Evolutionary conservation across 1,140 invertebrate species (phyloP).

Genomic region (Chlorops oryzae): DNA sequence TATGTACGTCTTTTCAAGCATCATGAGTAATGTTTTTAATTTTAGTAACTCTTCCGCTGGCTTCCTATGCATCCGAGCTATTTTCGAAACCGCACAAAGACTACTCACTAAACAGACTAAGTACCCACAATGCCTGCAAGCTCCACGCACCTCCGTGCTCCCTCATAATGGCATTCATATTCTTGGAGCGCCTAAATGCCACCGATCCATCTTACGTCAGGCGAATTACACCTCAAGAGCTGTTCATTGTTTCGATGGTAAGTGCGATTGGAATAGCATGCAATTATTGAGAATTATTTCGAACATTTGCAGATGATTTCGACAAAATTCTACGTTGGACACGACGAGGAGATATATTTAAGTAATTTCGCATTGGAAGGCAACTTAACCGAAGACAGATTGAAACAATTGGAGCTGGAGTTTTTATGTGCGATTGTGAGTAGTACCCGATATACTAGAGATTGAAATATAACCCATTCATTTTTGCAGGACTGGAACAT

Average conservation of each 20-base stretch:
- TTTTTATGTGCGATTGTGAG: conserved; percentile 87
- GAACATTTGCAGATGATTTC: conserved; percentile 75
- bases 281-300: background rate
- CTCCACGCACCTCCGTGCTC: conserved; percentile 82
- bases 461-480: background rate
- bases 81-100: conserved; percentile 66
- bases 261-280: conserved; percentile 29
- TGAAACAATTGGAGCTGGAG: conserved; percentile 79
- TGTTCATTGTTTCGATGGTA: conserved; percentile 90
- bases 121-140: conserved; percentile 71
- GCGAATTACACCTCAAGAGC: conserved; percentile 73
- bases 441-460: too few relatives aligned
- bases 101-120: conserved; percentile 69
- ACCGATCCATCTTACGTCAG: conserved; percentile 78
- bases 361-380: conserved; percentile 82
- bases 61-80: conserved; percentile 76
- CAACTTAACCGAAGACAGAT: conserved; percentile 63
- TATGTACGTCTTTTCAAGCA: conserved; percentile 59
- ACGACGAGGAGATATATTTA: conserved; percentile 82
- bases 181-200: conserved; percentile 75
- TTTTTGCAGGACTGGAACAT: conserved; percentile 72
- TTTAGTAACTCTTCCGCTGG: conserved; percentile 26
- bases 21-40: conserved; percentile 61
- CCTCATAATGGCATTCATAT: conserved; percentile 74
- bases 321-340: conserved; percentile 89